A percentile compares a stretch with the other conserved stretches of the same genome.
These are phyloP conservation scores for Percina caprodes DNA, from an alignment of 2,113 vertebrate species.

Conservation along the genomic window DNA sequence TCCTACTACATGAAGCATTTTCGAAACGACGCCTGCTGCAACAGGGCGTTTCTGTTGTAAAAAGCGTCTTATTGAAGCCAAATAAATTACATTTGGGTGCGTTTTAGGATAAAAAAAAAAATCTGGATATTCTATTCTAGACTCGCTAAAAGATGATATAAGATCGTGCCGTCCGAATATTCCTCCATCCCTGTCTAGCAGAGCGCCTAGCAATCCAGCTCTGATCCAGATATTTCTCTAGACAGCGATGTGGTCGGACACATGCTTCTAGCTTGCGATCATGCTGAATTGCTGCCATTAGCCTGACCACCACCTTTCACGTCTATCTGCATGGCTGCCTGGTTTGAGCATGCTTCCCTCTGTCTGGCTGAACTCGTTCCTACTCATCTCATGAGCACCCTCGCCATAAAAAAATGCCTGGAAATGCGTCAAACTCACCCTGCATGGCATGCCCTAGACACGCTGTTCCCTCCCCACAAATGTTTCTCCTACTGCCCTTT, in stretches of 20 bases:
- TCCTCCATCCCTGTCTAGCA: background rate
- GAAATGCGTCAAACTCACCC: slow-evolving; percentile 53
- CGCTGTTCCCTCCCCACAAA: slow-evolving; percentile 67
- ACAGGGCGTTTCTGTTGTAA: background rate
- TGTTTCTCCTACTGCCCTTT: slow-evolving; percentile 76
- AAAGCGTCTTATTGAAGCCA: background rate
- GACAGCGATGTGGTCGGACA: background rate
- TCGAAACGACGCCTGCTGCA: background rate
- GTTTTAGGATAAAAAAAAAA: background rate
- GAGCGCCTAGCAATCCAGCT: background rate
- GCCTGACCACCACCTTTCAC: background rate
- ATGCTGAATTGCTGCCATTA: background rate
- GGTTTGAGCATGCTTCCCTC: background rate
- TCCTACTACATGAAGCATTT: background rate
- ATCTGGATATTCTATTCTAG: too few species aligned
- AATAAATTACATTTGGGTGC: background rate
- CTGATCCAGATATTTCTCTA: slow-evolving; percentile 18
- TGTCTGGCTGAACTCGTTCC: background rate
- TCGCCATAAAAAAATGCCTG: slow-evolving; percentile 30
- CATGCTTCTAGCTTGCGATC: background rate
- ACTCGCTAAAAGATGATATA: too few species aligned
- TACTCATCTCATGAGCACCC: slow-evolving; percentile 3
- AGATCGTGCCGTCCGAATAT: too few species aligned
- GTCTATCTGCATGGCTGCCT: background rate
- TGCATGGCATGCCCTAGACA: slow-evolving; percentile 51